A percentile compares a stretch with the other conserved stretches of the same genome.
Conservation (phyloP, 2,113 vertebrate genomes). For the Channa maculata region DNA sequence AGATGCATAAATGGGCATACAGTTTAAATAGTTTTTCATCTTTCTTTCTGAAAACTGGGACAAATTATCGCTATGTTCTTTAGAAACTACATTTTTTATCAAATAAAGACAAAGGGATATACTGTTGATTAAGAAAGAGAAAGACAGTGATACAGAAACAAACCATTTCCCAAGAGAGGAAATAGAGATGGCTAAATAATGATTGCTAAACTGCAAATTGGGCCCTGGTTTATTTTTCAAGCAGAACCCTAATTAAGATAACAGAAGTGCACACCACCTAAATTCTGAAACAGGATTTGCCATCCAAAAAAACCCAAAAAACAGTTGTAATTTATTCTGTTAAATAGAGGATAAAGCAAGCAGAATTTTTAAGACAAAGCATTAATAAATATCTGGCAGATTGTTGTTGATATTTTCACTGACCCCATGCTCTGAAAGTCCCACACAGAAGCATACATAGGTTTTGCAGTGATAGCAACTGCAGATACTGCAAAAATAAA, state of each 20-base stretch:
- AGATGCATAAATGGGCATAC: background rate
- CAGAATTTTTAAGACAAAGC: background rate
- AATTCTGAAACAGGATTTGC: constrained; percentile 10
- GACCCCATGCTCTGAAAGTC: constrained; percentile 7
- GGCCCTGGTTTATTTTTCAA: constrained; percentile 14
- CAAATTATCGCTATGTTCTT: background rate
- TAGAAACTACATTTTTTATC: no score
- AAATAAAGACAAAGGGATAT: background rate
- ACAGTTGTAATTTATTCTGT: background rate
- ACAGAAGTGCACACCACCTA: no score
- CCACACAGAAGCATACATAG: background rate
- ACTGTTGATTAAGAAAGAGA: constrained; percentile 17
- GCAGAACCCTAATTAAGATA: background rate
- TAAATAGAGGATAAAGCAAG: background rate
- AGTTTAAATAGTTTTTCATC: background rate
- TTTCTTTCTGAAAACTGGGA: background rate
- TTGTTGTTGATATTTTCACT: background rate
- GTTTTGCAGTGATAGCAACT: constrained; percentile 8
- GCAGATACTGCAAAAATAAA: constrained; percentile 13
- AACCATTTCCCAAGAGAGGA: constrained; percentile 43
- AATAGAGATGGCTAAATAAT: background rate
- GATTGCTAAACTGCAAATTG: constrained; percentile 11
- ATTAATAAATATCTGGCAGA: background rate
- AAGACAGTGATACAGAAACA: constrained; percentile 20
- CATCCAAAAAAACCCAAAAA: background rate